A percentile compares a stretch with the other conserved stretches of the same genome.
Evolutionary conservation across 1,140 invertebrate species (phyloP).

Genomic region (Neelides sp.): DNA sequence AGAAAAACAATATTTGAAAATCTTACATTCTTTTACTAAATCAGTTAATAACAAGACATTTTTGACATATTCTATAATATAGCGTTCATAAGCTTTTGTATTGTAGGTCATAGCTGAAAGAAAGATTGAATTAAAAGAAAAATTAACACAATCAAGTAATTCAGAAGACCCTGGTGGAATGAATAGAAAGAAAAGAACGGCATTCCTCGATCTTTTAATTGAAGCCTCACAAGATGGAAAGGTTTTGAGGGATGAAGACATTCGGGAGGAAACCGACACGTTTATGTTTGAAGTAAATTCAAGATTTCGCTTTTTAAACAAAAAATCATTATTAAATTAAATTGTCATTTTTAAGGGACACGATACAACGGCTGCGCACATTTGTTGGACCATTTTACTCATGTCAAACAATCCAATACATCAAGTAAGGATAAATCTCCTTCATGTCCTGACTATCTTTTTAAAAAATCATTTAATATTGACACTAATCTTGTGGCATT

Average conservation of each 20-base stretch:
- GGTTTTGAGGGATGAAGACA: constrained; percentile 39
- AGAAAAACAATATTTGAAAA: constrained; percentile 16
- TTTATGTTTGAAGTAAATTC: constrained; percentile 39
- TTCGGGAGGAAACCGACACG: constrained; percentile 40
- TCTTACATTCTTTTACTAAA: constrained; percentile 14
- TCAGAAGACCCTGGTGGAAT: background rate
- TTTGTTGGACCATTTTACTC: constrained; percentile 47
- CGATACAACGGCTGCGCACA: constrained; percentile 55
- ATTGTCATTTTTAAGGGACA: constrained; percentile 40
- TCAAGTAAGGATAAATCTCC: constrained; percentile 41
- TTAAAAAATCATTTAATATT: background rate
- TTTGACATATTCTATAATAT: background rate
- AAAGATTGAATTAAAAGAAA: constrained; percentile 2
- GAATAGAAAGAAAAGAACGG: constrained; percentile 27
- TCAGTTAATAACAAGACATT: constrained; percentile 11
- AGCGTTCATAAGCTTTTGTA: background rate
- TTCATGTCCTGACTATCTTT: background rate
- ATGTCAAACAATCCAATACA: constrained; percentile 47
- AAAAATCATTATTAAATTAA: background rate
- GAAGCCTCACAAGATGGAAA: constrained; percentile 34
- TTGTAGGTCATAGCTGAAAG: background rate
- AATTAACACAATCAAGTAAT: too few species aligned
- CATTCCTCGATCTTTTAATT: constrained; percentile 47
- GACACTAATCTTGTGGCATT: background rate
- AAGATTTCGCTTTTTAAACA: constrained; percentile 14